phyloP scores from a whole-genome alignment of 2,113 vertebrate genomes.

The Orthonyx spaldingii region DNA sequence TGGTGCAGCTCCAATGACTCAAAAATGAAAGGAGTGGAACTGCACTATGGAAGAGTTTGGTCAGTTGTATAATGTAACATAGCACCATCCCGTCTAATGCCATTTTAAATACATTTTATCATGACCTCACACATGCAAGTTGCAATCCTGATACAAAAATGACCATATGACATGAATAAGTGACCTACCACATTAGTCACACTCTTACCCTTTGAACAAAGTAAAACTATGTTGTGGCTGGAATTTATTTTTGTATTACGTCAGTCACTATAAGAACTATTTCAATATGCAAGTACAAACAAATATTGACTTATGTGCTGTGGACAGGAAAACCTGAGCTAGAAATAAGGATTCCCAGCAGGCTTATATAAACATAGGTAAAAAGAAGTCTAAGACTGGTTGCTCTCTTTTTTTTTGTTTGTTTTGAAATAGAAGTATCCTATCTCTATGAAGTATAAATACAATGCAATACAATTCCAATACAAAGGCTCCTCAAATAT shows the following conservation, averaged over 20 bases:
- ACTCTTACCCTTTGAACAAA: neutral
- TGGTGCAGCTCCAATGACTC: neutral
- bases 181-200: constrained; percentile 10
- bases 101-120: constrained; percentile 52
- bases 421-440: constrained; percentile 5
- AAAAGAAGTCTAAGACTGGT: constrained; percentile 25
- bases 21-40: neutral
- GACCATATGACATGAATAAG: neutral
- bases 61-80: neutral
- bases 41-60: constrained; percentile 23
- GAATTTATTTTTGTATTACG: constrained; percentile 39
- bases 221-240: neutral
- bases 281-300: constrained; percentile 62
- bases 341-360: constrained; percentile 53
- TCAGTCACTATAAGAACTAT: constrained; percentile 45
- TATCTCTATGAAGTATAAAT: constrained; percentile 40
- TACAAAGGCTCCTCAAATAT: constrained; percentile 48
- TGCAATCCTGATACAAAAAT: constrained; percentile 42
- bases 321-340: constrained; percentile 48
- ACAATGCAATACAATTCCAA: constrained; percentile 36
- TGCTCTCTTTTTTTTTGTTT: neutral
- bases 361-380: constrained; percentile 25
- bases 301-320: constrained; percentile 61
- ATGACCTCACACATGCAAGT: constrained; percentile 53
- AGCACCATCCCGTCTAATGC: constrained; percentile 36